phyloP scores from a whole-genome alignment of 2,113 vertebrate species.

The Lepidothrix coronata region DNA sequence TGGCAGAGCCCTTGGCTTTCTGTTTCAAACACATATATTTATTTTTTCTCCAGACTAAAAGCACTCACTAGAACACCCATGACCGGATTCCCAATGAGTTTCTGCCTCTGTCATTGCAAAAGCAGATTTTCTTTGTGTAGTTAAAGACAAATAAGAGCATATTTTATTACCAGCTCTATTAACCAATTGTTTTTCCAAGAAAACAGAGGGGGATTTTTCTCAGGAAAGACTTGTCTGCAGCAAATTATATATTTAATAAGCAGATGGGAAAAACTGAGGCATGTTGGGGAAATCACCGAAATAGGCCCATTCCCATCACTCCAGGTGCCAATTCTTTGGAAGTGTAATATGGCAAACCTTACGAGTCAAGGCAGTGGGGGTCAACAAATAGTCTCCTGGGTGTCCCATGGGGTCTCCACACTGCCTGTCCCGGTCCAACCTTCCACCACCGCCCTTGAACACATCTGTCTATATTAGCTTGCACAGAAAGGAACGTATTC shows the following conservation, averaged over 20 bases:
- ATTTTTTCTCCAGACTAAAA: background rate
- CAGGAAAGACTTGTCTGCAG: background rate
- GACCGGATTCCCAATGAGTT: background rate
- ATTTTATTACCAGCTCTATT: background rate
- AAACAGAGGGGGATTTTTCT: background rate
- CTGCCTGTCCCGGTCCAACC: background rate
- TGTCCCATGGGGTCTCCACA: fast-evolving
- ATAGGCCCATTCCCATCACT: background rate
- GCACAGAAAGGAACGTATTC: background rate
- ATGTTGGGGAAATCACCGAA: background rate
- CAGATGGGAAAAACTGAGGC: background rate
- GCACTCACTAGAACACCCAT: background rate
- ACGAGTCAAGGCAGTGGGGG: fast-evolving
- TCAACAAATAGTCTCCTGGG: background rate
- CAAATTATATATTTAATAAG: background rate
- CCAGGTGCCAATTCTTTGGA: background rate
- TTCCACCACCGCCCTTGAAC: fast-evolving
- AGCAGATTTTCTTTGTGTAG: background rate
- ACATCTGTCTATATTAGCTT: background rate
- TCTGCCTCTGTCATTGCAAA: background rate
- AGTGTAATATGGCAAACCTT: background rate
- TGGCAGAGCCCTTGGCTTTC: background rate
- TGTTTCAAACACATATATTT: background rate
- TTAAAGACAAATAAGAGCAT: background rate
- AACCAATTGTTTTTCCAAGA: background rate